A percentile compares a stretch with the other conserved stretches of the same genome.
Evolutionary conservation across 2,888 invertebrate genomes (phyloP).

Genomic region (Patella pellucida): DNA sequence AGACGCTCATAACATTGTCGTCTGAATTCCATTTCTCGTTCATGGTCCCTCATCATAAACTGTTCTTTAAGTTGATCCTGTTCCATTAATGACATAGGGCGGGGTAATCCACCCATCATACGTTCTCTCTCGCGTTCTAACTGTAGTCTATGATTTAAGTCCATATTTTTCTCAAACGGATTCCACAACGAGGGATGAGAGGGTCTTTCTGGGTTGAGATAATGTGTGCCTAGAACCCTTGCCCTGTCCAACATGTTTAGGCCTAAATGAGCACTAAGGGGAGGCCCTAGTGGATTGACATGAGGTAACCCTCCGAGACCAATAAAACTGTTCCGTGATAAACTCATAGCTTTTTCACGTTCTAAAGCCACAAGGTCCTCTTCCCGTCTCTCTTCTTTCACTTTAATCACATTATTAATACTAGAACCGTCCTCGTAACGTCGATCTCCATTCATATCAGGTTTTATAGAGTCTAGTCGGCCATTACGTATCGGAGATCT

Average conservation of each 20-base stretch:
- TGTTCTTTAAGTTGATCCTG: conserved; percentile 55
- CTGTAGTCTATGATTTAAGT: conserved; percentile 46
- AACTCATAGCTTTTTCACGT: conserved; percentile 33
- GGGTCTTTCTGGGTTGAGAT: conserved; percentile 47
- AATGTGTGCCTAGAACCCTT: conserved; percentile 48
- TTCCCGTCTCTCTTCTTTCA: conserved; percentile 58
- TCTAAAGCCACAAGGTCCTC: conserved; percentile 44
- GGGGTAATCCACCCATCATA: conserved; percentile 44
- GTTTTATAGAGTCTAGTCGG: conserved; percentile 50
- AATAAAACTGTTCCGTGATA: conserved; percentile 23
- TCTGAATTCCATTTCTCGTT: conserved; percentile 40
- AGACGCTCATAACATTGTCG: conserved; percentile 55
- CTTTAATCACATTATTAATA: conserved; percentile 37
- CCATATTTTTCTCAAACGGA: conserved; percentile 53
- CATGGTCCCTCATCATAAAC: conserved; percentile 47
- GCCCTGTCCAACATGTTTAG: conserved; percentile 49
- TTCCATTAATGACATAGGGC: conserved; percentile 42
- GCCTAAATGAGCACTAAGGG: conserved; percentile 1
- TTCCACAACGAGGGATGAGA: conserved; percentile 52
- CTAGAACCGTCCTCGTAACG: conserved; percentile 46
- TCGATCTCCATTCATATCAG: conserved; percentile 45
- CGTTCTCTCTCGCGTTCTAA: conserved; percentile 48
- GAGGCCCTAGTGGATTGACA: conserved; percentile 38
- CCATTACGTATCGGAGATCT: conserved; percentile 60
- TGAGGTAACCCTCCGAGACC: conserved; percentile 20